Conservation (phyloP, 2,888 invertebrate species). For the Drepana falcataria region DNA sequence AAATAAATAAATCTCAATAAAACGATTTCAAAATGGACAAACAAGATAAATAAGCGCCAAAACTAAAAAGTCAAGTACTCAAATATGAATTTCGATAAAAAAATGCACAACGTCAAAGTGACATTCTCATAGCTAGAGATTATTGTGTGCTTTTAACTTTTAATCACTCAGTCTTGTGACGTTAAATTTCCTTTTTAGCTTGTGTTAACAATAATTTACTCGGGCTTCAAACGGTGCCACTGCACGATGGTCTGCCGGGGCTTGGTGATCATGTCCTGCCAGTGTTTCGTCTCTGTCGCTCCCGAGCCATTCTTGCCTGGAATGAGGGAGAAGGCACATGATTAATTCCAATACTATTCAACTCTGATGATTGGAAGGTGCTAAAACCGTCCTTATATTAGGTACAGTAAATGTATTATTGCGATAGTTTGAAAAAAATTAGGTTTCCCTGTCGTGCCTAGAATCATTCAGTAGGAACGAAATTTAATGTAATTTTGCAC, state of each 20-base stretch:
- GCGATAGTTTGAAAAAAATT: no score
- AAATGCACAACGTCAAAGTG: slow-evolving; percentile 21
- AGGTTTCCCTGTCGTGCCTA: no score
- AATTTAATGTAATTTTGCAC: no score
- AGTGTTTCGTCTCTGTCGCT: slow-evolving; percentile 96
- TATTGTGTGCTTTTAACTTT: slow-evolving; percentile 45
- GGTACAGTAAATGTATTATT: no score
- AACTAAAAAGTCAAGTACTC: no score
- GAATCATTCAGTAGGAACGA: no score
- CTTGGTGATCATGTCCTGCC: slow-evolving; percentile 99
- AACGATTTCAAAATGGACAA: no score
- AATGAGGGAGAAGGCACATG: slow-evolving; percentile 21
- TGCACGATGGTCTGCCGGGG: slow-evolving; percentile 96
- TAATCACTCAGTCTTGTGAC: slow-evolving; percentile 76
- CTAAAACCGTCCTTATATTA: no score
- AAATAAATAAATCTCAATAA: no score
- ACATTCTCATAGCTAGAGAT: slow-evolving; percentile 17
- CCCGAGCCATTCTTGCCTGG: slow-evolving; percentile 96
- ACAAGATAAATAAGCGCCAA: no score
- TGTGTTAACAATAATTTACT: slow-evolving; percentile 76
- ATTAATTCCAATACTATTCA: neutral
- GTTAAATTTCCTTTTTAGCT: slow-evolving; percentile 51
- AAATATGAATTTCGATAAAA: neutral
- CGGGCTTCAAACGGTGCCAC: slow-evolving; percentile 97
- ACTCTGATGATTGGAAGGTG: neutral